A percentile compares a stretch with the other conserved stretches of the same genome.
Conservation (phyloP, 53 echinoderm and acorn worm species). For the Pentamera pediparva region DNA sequence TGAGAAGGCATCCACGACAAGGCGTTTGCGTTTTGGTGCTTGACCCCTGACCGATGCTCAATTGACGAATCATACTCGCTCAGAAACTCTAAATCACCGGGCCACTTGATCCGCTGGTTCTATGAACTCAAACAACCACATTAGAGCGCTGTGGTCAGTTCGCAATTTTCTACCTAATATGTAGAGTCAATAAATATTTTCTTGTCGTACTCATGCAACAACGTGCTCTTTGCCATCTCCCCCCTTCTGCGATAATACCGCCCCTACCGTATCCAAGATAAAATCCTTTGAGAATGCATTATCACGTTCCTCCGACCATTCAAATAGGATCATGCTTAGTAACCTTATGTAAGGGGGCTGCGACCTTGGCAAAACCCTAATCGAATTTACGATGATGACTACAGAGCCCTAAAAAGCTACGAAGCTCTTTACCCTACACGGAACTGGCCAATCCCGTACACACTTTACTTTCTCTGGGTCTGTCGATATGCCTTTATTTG, state of each 20-base stretch:
- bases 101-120: background rate
- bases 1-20: background rate
- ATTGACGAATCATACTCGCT: background rate
- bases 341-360: conserved; percentile 34
- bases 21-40: background rate
- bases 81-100: background rate
- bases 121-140: background rate
- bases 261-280: background rate
- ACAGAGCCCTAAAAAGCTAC: conserved; percentile 47
- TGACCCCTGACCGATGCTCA: background rate
- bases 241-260: background rate
- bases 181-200: background rate
- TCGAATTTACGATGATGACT: conserved; percentile 50
- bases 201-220: background rate
- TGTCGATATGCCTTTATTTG: conserved; percentile 27
- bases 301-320: background rate
- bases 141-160: background rate
- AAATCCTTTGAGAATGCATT: background rate
- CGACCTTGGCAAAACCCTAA: conserved; percentile 36
- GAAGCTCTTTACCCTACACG: conserved; percentile 31
- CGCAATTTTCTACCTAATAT: background rate
- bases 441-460: conserved; percentile 40
- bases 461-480: conserved; percentile 45
- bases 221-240: background rate
- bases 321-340: background rate